Conservation (phyloP, 2,797 vertebrate genomes). For the Lepilemur ruficaudatus region DNA sequence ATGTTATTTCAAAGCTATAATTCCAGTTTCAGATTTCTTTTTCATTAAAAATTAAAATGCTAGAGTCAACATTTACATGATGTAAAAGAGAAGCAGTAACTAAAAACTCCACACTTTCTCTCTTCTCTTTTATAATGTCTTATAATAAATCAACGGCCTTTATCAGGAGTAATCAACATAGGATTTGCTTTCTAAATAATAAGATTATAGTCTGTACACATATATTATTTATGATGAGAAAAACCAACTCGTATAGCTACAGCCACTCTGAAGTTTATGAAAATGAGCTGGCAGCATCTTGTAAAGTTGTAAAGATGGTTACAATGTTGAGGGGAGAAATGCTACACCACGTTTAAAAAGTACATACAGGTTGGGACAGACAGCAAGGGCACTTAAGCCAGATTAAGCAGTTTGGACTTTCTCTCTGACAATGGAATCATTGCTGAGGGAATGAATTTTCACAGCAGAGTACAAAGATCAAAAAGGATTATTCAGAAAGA, state of each 20-base stretch:
- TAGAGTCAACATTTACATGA: neutral
- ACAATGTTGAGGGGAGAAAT: neutral
- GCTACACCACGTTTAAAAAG: neutral
- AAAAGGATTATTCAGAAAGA: neutral
- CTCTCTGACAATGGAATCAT: neutral
- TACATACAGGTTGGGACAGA: neutral
- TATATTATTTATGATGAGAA: neutral
- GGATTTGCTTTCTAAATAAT: neutral
- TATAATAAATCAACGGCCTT: neutral
- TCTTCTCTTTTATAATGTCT: neutral
- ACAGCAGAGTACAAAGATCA: neutral
- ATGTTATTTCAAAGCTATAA: neutral
- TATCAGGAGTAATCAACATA: neutral
- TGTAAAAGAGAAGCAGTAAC: neutral
- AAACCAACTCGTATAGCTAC: neutral
- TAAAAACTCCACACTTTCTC: neutral
- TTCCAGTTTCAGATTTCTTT: conserved; percentile 23
- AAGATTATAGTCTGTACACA: neutral
- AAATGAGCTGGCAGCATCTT: neutral
- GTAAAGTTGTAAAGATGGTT: neutral
- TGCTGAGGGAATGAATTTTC: neutral
- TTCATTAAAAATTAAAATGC: neutral
- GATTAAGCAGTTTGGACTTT: neutral
- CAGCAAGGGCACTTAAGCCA: neutral
- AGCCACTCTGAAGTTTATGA: neutral